Evolutionary conservation across 2,113 vertebrate species (phyloP).

Genomic region (Edolisoma coerulescens): DNA sequence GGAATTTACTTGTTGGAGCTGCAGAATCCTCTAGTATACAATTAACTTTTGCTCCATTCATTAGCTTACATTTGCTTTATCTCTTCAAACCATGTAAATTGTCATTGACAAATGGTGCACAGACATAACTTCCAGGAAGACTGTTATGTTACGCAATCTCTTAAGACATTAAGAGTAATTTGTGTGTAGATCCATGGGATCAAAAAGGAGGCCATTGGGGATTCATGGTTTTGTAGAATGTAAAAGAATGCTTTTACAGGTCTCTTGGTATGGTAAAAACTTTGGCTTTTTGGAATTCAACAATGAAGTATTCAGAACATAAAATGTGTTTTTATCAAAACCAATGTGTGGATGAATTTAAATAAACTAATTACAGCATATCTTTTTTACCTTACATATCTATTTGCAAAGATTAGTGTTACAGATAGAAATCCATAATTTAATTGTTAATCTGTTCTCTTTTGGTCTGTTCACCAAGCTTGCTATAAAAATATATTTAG

Average conservation of each 20-base stretch:
- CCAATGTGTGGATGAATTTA: slow-evolving; percentile 44
- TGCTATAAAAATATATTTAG: slow-evolving; percentile 47
- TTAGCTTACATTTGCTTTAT: background rate
- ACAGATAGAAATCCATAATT: slow-evolving; percentile 53
- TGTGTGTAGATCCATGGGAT: background rate
- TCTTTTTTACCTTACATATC: background rate
- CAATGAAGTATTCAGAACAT: background rate
- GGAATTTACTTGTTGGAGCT: background rate
- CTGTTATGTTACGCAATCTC: background rate
- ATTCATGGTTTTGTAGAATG: background rate
- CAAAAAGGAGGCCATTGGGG: background rate
- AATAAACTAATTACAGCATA: slow-evolving; percentile 43
- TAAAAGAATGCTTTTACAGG: background rate
- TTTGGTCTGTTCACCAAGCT: slow-evolving; percentile 12
- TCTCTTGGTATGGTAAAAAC: background rate
- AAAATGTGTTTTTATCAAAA: slow-evolving; percentile 34
- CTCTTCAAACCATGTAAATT: background rate
- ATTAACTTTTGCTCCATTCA: background rate
- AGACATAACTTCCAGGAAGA: background rate
- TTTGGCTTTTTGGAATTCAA: background rate
- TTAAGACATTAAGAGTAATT: slow-evolving; percentile 1
- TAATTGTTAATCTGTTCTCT: slow-evolving; percentile 48
- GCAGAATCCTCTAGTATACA: background rate
- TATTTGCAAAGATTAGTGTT: slow-evolving; percentile 27
- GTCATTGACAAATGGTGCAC: background rate